Evolutionary conservation across 2,113 vertebrate species (phyloP), one percentile per base, ranked within the genome.

Genomic region (Galbula dea): DNA sequence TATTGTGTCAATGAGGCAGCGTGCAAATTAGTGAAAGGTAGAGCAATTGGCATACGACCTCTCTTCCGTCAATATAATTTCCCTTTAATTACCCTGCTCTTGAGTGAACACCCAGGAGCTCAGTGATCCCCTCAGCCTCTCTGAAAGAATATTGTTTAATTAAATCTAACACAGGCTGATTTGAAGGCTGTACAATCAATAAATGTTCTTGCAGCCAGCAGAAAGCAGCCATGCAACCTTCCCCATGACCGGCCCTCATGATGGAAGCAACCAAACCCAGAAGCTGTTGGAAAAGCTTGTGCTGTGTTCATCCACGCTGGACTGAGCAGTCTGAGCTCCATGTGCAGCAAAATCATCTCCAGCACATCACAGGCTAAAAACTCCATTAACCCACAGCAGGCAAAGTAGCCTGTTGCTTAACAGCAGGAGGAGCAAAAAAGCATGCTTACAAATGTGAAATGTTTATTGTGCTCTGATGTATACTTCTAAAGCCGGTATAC

Each of bases 21-120:
- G 49, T 88, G 82, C 54, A 96, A 91, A 74, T 43, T 9, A 80
- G 85, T 43, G 71, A 75, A 93, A 95, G 46, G 62, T 57, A 85
- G 45, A 89, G 41, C 12, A 88, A 66, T 4, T 76, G 67, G 43
- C 87, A 58, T 3, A 9, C 43, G 63, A 54, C 32, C 14, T 32
- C 32, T 34, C 54, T 95, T 65, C 74, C 85, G 85, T 69, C 82
- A 55, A 7, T 36, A 37, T 36, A 83, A 77, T 83, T 96, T 85
- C 74, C 32, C 94, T 76, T 96, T 76, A 34, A 89, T 88, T 66
- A 66, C 37, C n/a, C n/a, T n/a, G n/a, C n/a, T n/a, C n/a, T n/a
- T n/a, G n/a, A n/a, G n/a, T n/a, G n/a, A n/a, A n/a, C n/a, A n/a
- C n/a, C n/a, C n/a, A n/a, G n/a, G n/a, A n/a, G n/a, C n/a, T n/a